Percentiles rank a stretch among this genome's conserved stretches.
Conservation (phyloP, 2,113 vertebrate genomes). For the Pyxicephalus adspersus region DNA sequence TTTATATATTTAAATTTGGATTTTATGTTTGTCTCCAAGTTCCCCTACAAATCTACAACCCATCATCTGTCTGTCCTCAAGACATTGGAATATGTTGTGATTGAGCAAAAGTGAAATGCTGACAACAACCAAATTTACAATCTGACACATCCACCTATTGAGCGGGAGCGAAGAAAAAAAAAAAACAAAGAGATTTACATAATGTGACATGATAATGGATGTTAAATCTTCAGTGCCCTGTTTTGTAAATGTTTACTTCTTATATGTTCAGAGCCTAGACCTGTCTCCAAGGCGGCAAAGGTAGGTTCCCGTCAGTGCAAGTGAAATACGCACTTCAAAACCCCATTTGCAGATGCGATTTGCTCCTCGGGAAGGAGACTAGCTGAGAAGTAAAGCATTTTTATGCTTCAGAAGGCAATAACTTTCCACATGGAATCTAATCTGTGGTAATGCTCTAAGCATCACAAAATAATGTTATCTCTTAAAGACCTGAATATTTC, state of each 20-base stretch:
- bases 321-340: not conserved
- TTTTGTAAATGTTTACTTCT: too few species aligned
- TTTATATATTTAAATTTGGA: too few species aligned
- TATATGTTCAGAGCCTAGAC: not conserved
- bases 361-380: not conserved
- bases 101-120: too few species aligned
- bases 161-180: not conserved
- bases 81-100: too few species aligned
- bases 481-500: constrained; percentile 53
- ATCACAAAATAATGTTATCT: constrained; percentile 55
- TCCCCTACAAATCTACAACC: too few species aligned
- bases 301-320: not conserved
- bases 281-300: not conserved
- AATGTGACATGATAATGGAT: constrained; percentile 9
- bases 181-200: constrained; percentile 10
- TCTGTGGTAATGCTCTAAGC: constrained; percentile 51
- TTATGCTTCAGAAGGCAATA: constrained; percentile 46
- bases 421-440: constrained; percentile 42
- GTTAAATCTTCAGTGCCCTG: too few species aligned
- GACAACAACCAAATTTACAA: too few species aligned
- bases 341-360: not conserved
- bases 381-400: constrained; percentile 46
- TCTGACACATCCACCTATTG: too few species aligned
- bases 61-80: too few species aligned
- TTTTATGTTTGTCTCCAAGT: too few species aligned